Evolutionary conservation across 1,140 invertebrate species (phyloP), one percentile per base, ranked within the genome.

Genomic region (Anastatus disparis): DNA sequence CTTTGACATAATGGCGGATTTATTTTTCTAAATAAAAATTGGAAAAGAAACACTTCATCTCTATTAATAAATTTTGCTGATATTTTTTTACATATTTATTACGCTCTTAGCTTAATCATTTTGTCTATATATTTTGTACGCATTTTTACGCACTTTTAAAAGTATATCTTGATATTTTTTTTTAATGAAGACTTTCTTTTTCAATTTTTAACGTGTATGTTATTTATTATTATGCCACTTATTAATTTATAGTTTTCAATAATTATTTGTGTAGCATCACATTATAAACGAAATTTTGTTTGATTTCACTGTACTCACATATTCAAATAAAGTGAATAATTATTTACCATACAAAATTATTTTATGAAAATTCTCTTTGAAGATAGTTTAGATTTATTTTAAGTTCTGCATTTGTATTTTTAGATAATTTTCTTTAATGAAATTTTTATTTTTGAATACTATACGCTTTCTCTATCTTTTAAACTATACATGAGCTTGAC

Each of bases 1-100:
- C 40, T 3, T 13, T 44, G 38, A 29, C 31, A 52, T 48, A 55
- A 64, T 48, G n/a, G 20, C 22, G 17, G 50, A 58, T 58, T 70
- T 48, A 70, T 64, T 70, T 64, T 70, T 64, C 56, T 64, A 56
- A 56, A 46, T 64, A 70, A 64, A 64, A 70, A 31, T 64, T 56
- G 22, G 56, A 63, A 70, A 64, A 31, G 31, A 61, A 61, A 69
- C 20, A 3, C n/a, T 42, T 68, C 12, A 53, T 44, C 10, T 44
- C 9, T 50, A 13, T 38, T 29, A 63, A 56, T 46, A 20, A 44
- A 12, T 8, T 56, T 70, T 35, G 24, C 9, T 20, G 17, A 44
- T 63, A 35, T 55, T 35, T 56, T 35, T 46, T 46, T 13, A 52
- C 15, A 24, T 62, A 6, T 31, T n/a, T 62, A 6, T 31, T 44